These are phyloP conservation scores for Girardinus metallicus DNA, from an alignment of 2,797 vertebrate genomes.

Conservation along the genomic window DNA sequence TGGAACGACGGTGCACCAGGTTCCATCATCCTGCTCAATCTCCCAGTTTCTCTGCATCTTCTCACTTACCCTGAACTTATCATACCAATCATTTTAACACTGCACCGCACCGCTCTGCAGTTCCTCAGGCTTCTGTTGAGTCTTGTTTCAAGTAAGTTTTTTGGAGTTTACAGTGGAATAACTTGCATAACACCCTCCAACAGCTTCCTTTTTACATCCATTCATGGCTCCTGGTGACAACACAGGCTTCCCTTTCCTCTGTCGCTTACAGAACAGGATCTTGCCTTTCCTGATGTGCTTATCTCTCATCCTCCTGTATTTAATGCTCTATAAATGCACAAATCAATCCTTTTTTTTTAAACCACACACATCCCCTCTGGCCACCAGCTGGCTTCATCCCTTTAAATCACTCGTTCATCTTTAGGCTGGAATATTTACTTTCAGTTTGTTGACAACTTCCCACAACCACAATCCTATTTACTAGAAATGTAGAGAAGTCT, in stretches of 20 bases:
- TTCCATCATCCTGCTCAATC: conserved; percentile 17
- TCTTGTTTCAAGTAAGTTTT: conserved; percentile 11
- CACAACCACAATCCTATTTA: not conserved
- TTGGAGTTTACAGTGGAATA: conserved; percentile 9
- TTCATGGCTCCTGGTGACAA: conserved; percentile 21
- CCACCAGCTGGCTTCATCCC: conserved; percentile 15
- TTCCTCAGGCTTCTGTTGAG: conserved; percentile 26
- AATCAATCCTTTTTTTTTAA: conserved; percentile 25
- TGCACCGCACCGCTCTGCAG: conserved; percentile 18
- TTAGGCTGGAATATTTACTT: conserved; percentile 26
- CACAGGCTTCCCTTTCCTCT: conserved; percentile 26
- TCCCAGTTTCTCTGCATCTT: conserved; percentile 11
- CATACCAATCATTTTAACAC: conserved; percentile 21
- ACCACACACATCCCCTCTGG: conserved; percentile 14
- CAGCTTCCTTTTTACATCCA: conserved; percentile 19
- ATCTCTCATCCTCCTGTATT: conserved; percentile 7
- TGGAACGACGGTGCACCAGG: conserved; percentile 42
- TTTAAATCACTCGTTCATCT: conserved; percentile 55
- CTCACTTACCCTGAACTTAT: conserved; percentile 31
- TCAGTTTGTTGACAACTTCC: conserved; percentile 8
- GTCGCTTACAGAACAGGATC: conserved; percentile 27
- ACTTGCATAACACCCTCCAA: conserved; percentile 7
- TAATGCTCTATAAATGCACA: conserved; percentile 17
- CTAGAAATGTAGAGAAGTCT: not conserved
- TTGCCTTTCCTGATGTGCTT: conserved; percentile 26